Percentiles rank a stretch among this genome's conserved stretches.
phyloP scores from a whole-genome alignment of 2,888 invertebrate species.

The Microchrysa polita region DNA sequence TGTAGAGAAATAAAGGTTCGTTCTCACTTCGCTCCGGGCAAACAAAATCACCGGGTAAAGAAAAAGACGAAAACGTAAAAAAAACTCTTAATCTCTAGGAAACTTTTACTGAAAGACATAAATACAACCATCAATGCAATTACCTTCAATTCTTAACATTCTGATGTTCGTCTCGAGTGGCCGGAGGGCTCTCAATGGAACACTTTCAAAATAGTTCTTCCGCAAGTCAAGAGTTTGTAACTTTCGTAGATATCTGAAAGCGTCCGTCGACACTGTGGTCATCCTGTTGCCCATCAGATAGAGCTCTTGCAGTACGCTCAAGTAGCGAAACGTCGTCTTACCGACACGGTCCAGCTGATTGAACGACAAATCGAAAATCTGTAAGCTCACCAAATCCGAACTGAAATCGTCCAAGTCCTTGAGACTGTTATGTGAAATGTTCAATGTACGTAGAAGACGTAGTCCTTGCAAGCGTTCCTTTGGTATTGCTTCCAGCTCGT shows the following conservation, averaged over 20 bases:
- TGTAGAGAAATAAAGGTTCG: too few species aligned
- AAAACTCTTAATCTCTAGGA: not conserved
- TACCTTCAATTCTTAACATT: slow-evolving; percentile 82
- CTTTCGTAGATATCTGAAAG: slow-evolving; percentile 80
- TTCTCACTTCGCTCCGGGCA: too few species aligned
- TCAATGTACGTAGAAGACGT: slow-evolving; percentile 75
- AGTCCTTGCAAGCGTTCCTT: slow-evolving; percentile 85
- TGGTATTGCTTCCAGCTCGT: slow-evolving; percentile 83
- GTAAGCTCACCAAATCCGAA: slow-evolving; percentile 77
- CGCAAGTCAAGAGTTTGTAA: slow-evolving; percentile 81
- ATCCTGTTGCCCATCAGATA: slow-evolving; percentile 86
- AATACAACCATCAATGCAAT: slow-evolving; percentile 55
- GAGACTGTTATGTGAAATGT: slow-evolving; percentile 84
- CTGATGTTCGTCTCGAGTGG: slow-evolving; percentile 85
- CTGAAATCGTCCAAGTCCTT: slow-evolving; percentile 85
- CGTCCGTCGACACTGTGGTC: slow-evolving; percentile 78
- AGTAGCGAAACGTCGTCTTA: slow-evolving; percentile 78
- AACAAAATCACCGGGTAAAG: too few species aligned
- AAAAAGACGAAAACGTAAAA: not conserved
- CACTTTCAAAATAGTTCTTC: slow-evolving; percentile 82
- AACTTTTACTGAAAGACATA: slow-evolving; percentile 6
- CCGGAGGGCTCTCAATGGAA: slow-evolving; percentile 80
- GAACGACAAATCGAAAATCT: slow-evolving; percentile 82
- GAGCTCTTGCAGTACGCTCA: slow-evolving; percentile 80
- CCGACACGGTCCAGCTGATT: slow-evolving; percentile 83